A percentile compares a stretch with the other conserved stretches of the same genome.
These are phyloP conservation scores for Athrips mouffetella DNA, from an alignment of 2,888 invertebrate species.

Conservation along the genomic window DNA sequence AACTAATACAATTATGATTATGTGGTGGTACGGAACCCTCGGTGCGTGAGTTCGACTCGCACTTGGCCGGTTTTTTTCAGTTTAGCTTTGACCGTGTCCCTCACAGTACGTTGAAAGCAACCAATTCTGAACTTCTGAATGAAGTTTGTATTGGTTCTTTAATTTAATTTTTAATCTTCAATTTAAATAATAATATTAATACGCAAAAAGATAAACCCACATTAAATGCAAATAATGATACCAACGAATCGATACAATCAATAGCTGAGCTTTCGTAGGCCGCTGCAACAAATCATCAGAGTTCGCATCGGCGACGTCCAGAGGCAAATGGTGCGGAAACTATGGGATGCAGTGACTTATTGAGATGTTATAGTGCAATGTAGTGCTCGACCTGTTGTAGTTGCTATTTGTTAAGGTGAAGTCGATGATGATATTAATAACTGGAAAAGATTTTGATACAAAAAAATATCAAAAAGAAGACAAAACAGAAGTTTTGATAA, in stretches of 20 bases:
- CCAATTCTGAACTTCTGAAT: too few relatives aligned
- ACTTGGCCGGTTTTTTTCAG: too few relatives aligned
- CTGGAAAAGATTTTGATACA: not conserved
- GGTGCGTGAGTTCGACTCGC: too few relatives aligned
- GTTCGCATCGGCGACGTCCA: slow-evolving; percentile 33
- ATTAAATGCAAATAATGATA: not conserved
- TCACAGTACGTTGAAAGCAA: too few relatives aligned
- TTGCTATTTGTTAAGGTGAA: not conserved
- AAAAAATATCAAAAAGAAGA: too few relatives aligned
- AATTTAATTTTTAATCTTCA: too few relatives aligned
- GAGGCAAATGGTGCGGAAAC: slow-evolving; percentile 43
- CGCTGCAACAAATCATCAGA: slow-evolving; percentile 39
- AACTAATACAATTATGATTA: too few relatives aligned
- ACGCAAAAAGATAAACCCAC: not conserved
- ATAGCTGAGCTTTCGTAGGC: slow-evolving; percentile 38
- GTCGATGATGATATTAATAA: not conserved
- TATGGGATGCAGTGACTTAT: slow-evolving; percentile 29
- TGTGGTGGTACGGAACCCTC: too few relatives aligned
- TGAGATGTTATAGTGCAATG: slow-evolving; percentile 30
- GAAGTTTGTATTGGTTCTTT: too few relatives aligned
- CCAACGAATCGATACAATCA: slow-evolving; percentile 35
- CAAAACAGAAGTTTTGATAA: too few relatives aligned
- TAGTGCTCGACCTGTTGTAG: slow-evolving; percentile 13
- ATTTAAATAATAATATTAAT: not conserved
- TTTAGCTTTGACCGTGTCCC: too few relatives aligned